Evolutionary conservation across 1,140 invertebrate species (phyloP).

Genomic region (Zaprionus kolodkinae): DNA sequence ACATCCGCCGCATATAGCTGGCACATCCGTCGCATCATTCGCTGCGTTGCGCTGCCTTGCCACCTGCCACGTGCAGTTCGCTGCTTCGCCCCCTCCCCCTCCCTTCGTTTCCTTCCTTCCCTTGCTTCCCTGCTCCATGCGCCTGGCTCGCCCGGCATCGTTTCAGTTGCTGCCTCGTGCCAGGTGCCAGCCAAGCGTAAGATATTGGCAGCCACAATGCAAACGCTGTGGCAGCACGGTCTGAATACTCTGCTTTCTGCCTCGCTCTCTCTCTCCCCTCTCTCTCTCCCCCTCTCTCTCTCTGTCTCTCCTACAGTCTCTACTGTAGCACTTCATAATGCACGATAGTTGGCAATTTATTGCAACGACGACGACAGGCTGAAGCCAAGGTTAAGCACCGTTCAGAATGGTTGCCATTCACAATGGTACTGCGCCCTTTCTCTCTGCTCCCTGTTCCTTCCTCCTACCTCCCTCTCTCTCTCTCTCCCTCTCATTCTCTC

Average conservation of each 20-base stretch:
- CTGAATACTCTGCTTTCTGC: background rate
- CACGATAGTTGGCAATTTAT: slow-evolving; percentile 49
- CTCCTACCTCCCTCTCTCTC: no score
- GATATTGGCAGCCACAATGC: slow-evolving; percentile 55
- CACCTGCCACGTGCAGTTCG: background rate
- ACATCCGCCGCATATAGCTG: slow-evolving; percentile 35
- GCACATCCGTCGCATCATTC: slow-evolving; percentile 35
- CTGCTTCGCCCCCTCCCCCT: background rate
- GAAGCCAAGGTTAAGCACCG: slow-evolving; percentile 39
- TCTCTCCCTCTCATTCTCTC: no score
- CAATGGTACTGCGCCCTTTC: slow-evolving; percentile 4
- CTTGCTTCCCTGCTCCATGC: background rate
- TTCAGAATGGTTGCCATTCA: slow-evolving; percentile 20
- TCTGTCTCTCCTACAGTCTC: background rate
- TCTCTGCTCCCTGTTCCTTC: background rate
- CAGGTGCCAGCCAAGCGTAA: slow-evolving; percentile 45
- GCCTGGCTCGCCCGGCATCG: slow-evolving; percentile 8
- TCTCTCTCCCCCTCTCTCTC: background rate
- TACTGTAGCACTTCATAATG: slow-evolving; percentile 41
- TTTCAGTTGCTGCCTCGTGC: slow-evolving; percentile 12
- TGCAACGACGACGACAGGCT: slow-evolving; percentile 34
- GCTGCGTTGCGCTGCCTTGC: slow-evolving; percentile 1
- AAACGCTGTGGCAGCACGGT: slow-evolving; percentile 22
- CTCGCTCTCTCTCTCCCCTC: background rate
- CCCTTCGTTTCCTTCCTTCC: no score